Base-by-base conservation (phyloP, 2,888 invertebrate species). In the Acholoe squamosa region DNA sequence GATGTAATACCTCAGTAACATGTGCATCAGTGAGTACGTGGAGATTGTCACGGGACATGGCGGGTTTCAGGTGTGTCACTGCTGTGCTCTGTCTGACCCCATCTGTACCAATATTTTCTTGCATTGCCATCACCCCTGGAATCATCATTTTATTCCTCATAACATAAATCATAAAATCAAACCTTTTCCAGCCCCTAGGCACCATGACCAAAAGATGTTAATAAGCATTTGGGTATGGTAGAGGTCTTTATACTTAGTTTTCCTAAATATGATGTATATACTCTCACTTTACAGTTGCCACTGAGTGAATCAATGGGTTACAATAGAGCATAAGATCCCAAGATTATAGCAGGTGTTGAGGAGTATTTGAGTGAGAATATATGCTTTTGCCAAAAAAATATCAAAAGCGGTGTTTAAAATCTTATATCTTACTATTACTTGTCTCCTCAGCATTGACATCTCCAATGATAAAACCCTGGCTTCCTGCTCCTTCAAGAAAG, bases 61-160 rank as follows among this genome's bases (percentile, higher is more conserved):
- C 93, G 5, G 94, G 94, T 52, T 94, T 91, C 7, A 96, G 93
- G 91, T 93, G 95, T 1, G 95, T 94, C 90, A 94, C 93, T 7
- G 94, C 93, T n/a, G 95, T 94, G 61, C 95, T 94, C 89, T 94
- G 94, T n/a, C 96, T 92, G 10, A 93, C 91, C 0, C 95, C 95
- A 67, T 94, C 93, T 5, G 25, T 76, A 5, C 54, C 86, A 31
- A 86, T 86, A 22, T 86, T 86, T 28, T 19, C 86, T 28, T 86
- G 86, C 28, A 12, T 52, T 28, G 52, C 54, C 86, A 86, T 86
- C 25, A 86, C 22, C 14, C 52, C 86, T 86, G 84, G 10, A 52
- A 84, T 25, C 3, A 5, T 3, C 10, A 25, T n/a, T 76, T 76
- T 25, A 10, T 71, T 25, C 25, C 22, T n/a, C 16, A 10, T n/a